Base-by-base conservation (phyloP, 2,888 invertebrate genomes). In the Macrosoma leucophasiata region DNA sequence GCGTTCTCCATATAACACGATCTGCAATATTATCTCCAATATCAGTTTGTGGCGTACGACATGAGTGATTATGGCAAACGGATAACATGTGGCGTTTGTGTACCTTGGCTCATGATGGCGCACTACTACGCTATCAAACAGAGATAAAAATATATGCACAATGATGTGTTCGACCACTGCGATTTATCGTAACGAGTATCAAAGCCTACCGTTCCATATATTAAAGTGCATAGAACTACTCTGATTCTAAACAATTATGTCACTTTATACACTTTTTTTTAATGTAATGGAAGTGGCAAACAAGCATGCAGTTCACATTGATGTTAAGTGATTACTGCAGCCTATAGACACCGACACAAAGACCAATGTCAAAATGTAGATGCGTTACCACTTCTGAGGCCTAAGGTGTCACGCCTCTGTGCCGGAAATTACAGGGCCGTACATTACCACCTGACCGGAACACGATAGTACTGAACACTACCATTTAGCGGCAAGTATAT, bases 1-100 rank as follows among this genome's bases (percentile, higher is more conserved):
- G 68, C 67, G 62, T 54, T 62, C 63, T 47, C 47, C 48, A 50
- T 45, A 45, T 56, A 58, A 58, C 59, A 63, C 50, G 53, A 49
- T 40, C 51, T 53, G 61, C 60, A 62, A 63, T 46, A 47, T 46
- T 43, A 46, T 45, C 46, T 41, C 47, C 63, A 69, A 69, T 71
- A 73, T 71, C 69, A 61, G 64, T 52, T 62, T 50, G 54, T 58
- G 52, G 52, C 55, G 54, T 66, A 62, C 58, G 52, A 53, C 55
- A 54, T 65, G 63, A 60, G 52, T 58, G 48, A 59, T 62, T 58
- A 65, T 61, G 54, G 61, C 43, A 52, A 52, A 43, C 50, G 42
- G 55, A 53, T 63, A 58, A 58, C 59, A 62, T 58, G 51, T 45
- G 52, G 47, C 48, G 44, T 45, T 41, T 62, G 57, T 61, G 61